Percentiles rank a stretch among this genome's conserved stretches.
Conservation (phyloP, 2,113 vertebrate genomes). For the Lynx canadensis region DNA sequence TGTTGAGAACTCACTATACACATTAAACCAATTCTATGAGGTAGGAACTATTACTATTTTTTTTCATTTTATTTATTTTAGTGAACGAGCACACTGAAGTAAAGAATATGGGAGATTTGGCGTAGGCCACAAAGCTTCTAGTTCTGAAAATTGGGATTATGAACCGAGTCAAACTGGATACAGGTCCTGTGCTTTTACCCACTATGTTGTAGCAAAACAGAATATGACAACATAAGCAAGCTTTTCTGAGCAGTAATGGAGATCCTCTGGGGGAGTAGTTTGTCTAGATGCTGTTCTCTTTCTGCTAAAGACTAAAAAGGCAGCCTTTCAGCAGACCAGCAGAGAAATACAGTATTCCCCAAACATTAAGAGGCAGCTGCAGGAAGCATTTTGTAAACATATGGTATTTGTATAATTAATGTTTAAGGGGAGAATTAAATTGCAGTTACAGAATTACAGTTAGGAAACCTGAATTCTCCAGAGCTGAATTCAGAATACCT, state of each 20-base stretch:
- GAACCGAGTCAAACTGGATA: not conserved
- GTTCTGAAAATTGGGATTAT: not conserved
- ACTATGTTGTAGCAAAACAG: not conserved
- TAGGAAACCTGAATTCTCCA: slow-evolving; percentile 63
- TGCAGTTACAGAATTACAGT: slow-evolving; percentile 71
- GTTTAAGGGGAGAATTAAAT: slow-evolving; percentile 69
- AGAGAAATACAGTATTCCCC: slow-evolving; percentile 71
- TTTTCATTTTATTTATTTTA: not conserved
- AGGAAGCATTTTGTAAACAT: slow-evolving; percentile 76
- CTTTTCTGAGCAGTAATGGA: not conserved
- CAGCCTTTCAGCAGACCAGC: slow-evolving; percentile 6
- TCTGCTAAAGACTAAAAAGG: slow-evolving; percentile 15
- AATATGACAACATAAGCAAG: not conserved
- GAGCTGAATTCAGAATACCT: not conserved
- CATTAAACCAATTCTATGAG: not conserved
- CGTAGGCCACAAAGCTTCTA: not conserved
- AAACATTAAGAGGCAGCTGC: slow-evolving; percentile 70
- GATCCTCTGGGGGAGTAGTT: not conserved
- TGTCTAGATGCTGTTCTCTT: not conserved
- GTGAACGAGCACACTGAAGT: not conserved
- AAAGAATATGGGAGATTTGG: not conserved
- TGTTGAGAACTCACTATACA: not conserved
- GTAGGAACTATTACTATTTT: not conserved
- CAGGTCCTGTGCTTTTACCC: not conserved
- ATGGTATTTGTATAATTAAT: slow-evolving; percentile 79